A percentile compares a stretch with the other conserved stretches of the same genome.
These are phyloP conservation scores for Chloroclystis v-ata DNA, from an alignment of 2,888 invertebrate species.

Conservation along the genomic window DNA sequence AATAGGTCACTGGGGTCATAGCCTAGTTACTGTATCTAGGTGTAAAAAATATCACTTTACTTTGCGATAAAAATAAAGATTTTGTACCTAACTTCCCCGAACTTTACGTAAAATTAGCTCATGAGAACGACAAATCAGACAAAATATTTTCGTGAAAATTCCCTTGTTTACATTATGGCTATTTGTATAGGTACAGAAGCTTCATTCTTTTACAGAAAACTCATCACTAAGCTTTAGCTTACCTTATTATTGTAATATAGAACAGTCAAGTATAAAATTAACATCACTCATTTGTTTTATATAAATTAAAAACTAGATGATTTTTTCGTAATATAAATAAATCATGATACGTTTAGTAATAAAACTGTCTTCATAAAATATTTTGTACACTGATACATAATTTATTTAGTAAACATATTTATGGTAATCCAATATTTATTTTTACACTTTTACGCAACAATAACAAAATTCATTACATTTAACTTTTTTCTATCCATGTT, in stretches of 20 bases:
- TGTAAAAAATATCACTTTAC: neutral
- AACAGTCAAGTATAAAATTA: constrained; percentile 6
- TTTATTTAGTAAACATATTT: neutral
- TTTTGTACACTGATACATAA: neutral
- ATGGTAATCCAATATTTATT: neutral
- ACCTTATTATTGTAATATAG: constrained; percentile 27
- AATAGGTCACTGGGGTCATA: constrained; percentile 26
- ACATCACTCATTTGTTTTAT: constrained; percentile 18
- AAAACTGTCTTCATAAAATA: neutral
- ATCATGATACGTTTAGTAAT: constrained; percentile 9
- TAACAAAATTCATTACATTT: constrained; percentile 36
- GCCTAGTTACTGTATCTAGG: neutral
- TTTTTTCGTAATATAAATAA: constrained; percentile 7
- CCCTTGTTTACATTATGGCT: constrained; percentile 9
- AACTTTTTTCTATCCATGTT: constrained; percentile 28
- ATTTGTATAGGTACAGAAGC: neutral
- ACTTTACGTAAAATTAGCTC: too few species aligned
- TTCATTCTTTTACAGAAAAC: neutral
- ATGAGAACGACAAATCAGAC: neutral
- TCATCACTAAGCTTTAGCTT: constrained; percentile 28
- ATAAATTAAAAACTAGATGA: constrained; percentile 31
- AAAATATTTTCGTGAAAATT: constrained; percentile 1
- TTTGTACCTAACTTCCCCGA: too few species aligned
- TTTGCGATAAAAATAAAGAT: neutral
- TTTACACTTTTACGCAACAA: constrained; percentile 23